Percentiles rank a stretch among this genome's conserved stretches.
Conservation (phyloP, 2,797 vertebrate species). For the Sarcophilus harrisii region DNA sequence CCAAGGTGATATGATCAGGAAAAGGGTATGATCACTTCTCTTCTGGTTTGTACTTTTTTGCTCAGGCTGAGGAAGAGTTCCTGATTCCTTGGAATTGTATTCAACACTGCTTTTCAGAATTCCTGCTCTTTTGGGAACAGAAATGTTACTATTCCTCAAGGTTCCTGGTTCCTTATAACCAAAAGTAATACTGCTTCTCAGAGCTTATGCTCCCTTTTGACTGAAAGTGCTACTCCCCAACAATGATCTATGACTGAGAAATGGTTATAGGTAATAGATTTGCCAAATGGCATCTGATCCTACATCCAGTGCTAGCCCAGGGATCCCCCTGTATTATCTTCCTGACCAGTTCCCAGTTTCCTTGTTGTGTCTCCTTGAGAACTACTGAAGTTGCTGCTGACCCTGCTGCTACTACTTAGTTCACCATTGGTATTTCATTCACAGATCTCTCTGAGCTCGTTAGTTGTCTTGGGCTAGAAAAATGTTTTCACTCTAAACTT, state of each 20-base stretch:
- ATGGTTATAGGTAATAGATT: background rate
- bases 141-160: too few species aligned
- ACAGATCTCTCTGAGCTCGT: background rate
- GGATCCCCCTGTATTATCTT: background rate
- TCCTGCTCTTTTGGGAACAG: too few species aligned
- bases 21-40: background rate
- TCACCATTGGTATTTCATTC: background rate
- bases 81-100: background rate
- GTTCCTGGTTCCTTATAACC: background rate
- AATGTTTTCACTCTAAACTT: background rate
- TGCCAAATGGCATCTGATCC: background rate
- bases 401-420: background rate
- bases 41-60: background rate
- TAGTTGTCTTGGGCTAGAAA: background rate
- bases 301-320: background rate
- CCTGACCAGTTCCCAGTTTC: background rate
- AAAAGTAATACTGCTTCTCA: background rate
- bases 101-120: background rate
- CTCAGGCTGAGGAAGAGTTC: background rate
- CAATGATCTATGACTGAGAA: background rate
- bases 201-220: background rate
- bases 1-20: background rate
- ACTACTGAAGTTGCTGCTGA: background rate
- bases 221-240: background rate
- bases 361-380: background rate